These are phyloP conservation scores for Panzeria rudis DNA, from an alignment of 2,888 invertebrate genomes.

Conservation along the genomic window DNA sequence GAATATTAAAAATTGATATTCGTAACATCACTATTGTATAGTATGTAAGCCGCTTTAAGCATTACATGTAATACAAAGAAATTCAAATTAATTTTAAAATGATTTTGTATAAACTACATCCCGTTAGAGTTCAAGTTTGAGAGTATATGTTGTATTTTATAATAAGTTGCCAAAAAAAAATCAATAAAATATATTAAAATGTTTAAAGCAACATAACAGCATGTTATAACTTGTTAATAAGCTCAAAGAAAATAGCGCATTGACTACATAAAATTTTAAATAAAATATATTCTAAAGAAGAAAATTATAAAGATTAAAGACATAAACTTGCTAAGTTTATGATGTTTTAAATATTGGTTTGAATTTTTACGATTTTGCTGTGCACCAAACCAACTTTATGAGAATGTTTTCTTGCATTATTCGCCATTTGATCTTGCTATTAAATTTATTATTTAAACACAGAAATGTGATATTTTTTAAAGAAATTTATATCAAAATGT, in stretches of 20 bases:
- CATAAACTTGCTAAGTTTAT: slow-evolving; percentile 35
- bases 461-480: slow-evolving; percentile 43
- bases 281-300: slow-evolving; percentile 11
- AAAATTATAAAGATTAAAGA: neutral
- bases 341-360: slow-evolving; percentile 27
- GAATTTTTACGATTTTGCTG: slow-evolving; percentile 18
- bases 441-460: slow-evolving; percentile 26
- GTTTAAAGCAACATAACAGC: no score
- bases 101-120: no score
- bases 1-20: no score
- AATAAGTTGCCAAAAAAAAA: no score
- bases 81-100: no score
- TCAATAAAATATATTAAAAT: no score
- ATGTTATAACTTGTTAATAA: slow-evolving; percentile 1
- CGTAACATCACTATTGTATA: no score
- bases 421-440: slow-evolving; percentile 38
- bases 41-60: no score
- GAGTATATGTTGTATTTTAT: no score
- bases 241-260: slow-evolving; percentile 1
- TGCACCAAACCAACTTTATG: slow-evolving; percentile 28
- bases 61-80: no score
- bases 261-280: neutral
- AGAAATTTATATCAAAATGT: slow-evolving; percentile 9
- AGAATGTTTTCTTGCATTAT: slow-evolving; percentile 10
- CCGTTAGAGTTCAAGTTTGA: no score